Base-by-base conservation (phyloP, 2,797 vertebrate genomes). In the Loris lydekkerianus region DNA sequence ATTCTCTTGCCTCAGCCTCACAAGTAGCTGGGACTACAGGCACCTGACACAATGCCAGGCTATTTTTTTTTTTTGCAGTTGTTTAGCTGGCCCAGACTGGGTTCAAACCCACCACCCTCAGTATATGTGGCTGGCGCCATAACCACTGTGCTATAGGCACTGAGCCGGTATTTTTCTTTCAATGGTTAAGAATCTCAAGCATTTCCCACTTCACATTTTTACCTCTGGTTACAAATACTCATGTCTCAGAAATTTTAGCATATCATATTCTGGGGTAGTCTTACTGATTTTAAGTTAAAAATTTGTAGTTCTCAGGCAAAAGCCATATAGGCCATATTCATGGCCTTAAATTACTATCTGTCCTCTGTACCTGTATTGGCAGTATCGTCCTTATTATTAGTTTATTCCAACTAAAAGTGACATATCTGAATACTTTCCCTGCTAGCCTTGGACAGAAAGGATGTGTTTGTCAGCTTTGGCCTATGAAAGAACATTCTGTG, bases 401-500 rank as follows among this genome's bases (percentile, higher is more conserved):
- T 58, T 58, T 95, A 29, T 73, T 81, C 63, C 27, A 63, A 17
- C 27, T 70, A 37, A 96, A 94, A 89, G 49, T 87, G 83, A 25
- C 40, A 14, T 43, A 18, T 43, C 8, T 83, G 61, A 69, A 72
- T 89, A 65, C n/a, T 70, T 13, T 81, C 65, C 29, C 56, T 94
- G 40, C 75, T 49, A 53, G 40, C 31, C 69, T 94, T 72, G n/a
- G 73, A 76, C 49, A 77, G 84, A 81, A 67, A 46, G 34, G 31
- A 18, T 61, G 18, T 75, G 60, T n/a, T 27, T 70, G 56, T 69
- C 81, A 75, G 40, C 31, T 40, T 90, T 63, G 92, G 75, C 31
- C 49, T 46, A 5, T 86, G 58, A 46, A 4, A 2, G 80, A 95
- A 96, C 73, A 21, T 94, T 81, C 85, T 90, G 40, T 96, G 88